Base-by-base conservation (phyloP, 2,797 vertebrate species). In the Allobates femoralis region DNA sequence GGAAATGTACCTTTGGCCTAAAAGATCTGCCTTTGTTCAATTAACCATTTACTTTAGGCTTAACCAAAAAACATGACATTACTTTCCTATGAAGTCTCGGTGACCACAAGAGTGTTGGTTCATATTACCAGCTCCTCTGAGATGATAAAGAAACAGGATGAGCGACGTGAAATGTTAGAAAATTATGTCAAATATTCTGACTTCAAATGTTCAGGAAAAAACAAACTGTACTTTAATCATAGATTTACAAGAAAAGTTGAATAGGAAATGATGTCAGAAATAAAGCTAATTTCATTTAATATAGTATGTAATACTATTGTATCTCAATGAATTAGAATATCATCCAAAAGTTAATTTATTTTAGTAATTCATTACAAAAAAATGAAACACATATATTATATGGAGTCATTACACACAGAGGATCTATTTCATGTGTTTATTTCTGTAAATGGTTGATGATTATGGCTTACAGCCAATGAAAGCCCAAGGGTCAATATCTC, bases 11-110 rank as follows among this genome's bases (percentile, higher is more conserved):
- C 53, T 53, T 77, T 77, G 51, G 51, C 28, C 75, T 19, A 10
- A 55, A 55, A 77, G 18, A 55, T 55, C 51, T 21, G 30, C 28
- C 53, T 56, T 77, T 77, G 51, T 32, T 77, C 50, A 56, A 34
- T 77, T 53, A 77, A 55, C 75, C 18, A 77, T 77, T 77, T 32
- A 19, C 28, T 32, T 56, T 34, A 77, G 18, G 51, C 28, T 55
- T 19, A 55, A 77, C 51, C 75, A 77, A 21, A 18, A 30, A 16
- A 77, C 50, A 32, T 77, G 1, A 56, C 7, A 56, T 3, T 26
- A 28, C 46, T 12, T 77, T 3, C 16, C 15, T 51, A 21, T 30
- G 10, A 8, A 77, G 11, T 26, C n/a, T 16, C 11, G 14, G 15
- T 16, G 16, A n/a, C 46, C 46, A 18, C n/a, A 28, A 19, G 10